Evolutionary conservation across 2,888 invertebrate genomes (phyloP), one percentile per base, ranked within the genome.

Genomic region (Disparrhopalites patrizii): DNA sequence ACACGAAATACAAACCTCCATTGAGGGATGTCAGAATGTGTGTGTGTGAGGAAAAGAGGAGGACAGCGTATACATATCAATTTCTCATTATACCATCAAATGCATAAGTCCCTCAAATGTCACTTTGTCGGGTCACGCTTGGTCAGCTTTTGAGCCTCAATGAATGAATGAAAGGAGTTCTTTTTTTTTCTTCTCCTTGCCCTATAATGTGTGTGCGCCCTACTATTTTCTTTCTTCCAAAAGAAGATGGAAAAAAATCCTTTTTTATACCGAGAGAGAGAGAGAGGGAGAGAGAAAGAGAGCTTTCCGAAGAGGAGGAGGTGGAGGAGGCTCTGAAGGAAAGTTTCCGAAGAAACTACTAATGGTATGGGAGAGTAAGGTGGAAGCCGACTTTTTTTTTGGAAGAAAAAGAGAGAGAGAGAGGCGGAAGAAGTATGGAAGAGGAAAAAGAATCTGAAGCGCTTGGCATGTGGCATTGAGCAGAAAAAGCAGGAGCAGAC

Each of bases 101-200:
- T n/a, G n/a, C n/a, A n/a, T n/a, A n/a, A n/a, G n/a, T 51, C 52
- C 18, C 56, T 54, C 52, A 56, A 56, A 64, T 56, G 64, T 64
- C 64, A 56, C 64, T 64, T 64, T 64, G 56, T 64, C 56, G 64
- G 64, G 64, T 64, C 50, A 64, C 50, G 64, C 33, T 47, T 64
- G 64, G 64, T 56, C 56, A 64, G 64, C 43, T 64, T 62, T 38
- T 64, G 20, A 64, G 64, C n/a, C n/a, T 43, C 56, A 64, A 64
- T 56, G 64, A 63, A 63, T 63, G 63, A 54, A 63, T 61, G 50
- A 61, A 61, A 61, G 51, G 50, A 31, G 33, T 56, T 56, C 23
- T 56, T 55, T 31, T 30, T n/a, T 33, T 61, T 43, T 47, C 43
- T 57, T 15, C 36, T 36, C 31, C 54, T 30, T 54, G n/a, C n/a